phyloP scores from a whole-genome alignment of 2,888 invertebrate species.

The Dryomyza anilis region DNA sequence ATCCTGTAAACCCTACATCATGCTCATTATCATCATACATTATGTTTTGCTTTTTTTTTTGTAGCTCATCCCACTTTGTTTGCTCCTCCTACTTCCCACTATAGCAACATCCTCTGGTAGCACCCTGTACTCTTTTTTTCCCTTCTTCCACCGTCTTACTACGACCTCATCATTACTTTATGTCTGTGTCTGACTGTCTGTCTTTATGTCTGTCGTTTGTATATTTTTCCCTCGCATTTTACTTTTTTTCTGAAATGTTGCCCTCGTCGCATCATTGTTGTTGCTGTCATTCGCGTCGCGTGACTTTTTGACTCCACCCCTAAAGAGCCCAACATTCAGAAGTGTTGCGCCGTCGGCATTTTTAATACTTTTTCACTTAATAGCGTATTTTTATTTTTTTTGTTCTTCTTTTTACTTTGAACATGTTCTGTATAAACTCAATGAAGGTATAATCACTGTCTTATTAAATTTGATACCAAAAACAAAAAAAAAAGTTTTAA shows the following conservation, averaged over 20 bases:
- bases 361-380: not conserved
- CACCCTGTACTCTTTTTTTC: not conserved
- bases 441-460: no score
- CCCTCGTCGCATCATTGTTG: not conserved
- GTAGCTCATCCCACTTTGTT: not conserved
- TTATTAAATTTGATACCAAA: no score
- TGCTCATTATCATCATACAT: no score
- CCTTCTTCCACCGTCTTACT: not conserved
- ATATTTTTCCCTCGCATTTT: not conserved
- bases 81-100: not conserved
- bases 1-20: no score
- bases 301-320: constrained; percentile 19
- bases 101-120: not conserved
- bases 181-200: not conserved
- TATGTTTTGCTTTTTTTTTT: not conserved
- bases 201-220: not conserved
- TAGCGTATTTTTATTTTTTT: not conserved
- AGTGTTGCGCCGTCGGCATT: constrained; percentile 22
- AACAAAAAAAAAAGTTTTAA: no score
- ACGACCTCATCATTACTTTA: not conserved
- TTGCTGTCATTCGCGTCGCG: not conserved
- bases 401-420: not conserved
- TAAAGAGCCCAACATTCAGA: constrained; percentile 1
- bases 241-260: not conserved
- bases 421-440: no score